phyloP scores from a whole-genome alignment of 2,797 vertebrate species.

The Pangasius mekongensis region DNA sequence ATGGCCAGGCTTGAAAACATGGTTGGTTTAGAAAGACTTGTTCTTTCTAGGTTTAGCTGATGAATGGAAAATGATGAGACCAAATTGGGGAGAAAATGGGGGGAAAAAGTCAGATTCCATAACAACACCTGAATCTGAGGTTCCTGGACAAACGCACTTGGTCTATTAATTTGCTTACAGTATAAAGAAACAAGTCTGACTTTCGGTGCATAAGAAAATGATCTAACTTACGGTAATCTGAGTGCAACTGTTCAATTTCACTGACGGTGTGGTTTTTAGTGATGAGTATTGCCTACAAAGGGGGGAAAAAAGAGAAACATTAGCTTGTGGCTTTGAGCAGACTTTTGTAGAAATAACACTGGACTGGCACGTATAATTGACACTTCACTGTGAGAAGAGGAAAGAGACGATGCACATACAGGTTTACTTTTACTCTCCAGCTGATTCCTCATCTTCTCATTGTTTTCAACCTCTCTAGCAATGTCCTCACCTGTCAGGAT shows the following conservation, averaged over 20 bases:
- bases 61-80: background rate
- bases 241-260: constrained; percentile 89
- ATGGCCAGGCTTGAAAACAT: background rate
- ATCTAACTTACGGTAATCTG: constrained; percentile 87
- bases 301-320: background rate
- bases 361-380: background rate
- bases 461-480: constrained; percentile 86
- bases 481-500: constrained; percentile 84
- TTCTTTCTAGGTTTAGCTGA: background rate
- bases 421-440: constrained; percentile 76
- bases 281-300: constrained; percentile 82
- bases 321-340: background rate
- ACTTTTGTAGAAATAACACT: background rate
- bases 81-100: too few relatives aligned
- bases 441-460: constrained; percentile 83
- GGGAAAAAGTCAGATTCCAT: background rate
- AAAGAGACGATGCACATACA: constrained; percentile 71
- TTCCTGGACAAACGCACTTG: background rate
- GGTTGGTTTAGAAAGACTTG: background rate
- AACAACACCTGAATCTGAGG: background rate
- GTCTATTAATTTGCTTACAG: background rate
- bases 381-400: background rate
- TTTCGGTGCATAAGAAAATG: background rate
- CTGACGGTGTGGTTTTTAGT: constrained; percentile 86
- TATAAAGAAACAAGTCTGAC: background rate